phyloP scores from a whole-genome alignment of 2,797 vertebrate genomes.

The Onychomys arenicola region DNA sequence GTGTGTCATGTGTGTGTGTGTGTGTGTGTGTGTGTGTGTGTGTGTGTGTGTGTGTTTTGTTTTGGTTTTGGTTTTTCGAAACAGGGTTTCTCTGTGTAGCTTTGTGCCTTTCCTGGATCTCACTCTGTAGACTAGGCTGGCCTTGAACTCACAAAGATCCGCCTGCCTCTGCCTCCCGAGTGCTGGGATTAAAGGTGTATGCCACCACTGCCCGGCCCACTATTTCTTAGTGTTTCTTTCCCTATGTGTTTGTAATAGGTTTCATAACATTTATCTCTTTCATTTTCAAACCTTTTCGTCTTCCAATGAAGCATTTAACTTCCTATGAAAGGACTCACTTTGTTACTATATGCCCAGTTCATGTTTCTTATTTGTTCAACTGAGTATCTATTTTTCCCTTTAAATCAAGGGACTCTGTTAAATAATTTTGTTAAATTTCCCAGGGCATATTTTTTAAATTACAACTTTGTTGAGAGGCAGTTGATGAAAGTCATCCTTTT shows the following conservation, averaged over 20 bases:
- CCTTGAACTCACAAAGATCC: too few relatives aligned
- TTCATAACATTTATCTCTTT: not conserved
- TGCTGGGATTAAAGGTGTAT: too few relatives aligned
- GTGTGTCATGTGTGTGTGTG: too few relatives aligned
- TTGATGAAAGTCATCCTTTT: not conserved
- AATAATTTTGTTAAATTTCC: not conserved
- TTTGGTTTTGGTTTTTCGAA: too few relatives aligned
- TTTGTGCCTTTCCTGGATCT: too few relatives aligned
- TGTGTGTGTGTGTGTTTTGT: too few relatives aligned
- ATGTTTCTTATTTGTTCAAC: not conserved
- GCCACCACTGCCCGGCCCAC: too few relatives aligned
- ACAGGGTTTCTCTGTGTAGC: too few relatives aligned
- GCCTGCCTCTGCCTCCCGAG: too few relatives aligned
- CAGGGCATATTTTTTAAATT: not conserved
- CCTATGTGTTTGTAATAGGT: not conserved
- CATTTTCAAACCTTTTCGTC: not conserved
- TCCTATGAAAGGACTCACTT: not conserved
- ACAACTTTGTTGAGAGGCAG: not conserved
- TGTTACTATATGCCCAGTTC: not conserved
- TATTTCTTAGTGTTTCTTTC: not conserved
- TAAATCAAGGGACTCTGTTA: not conserved
- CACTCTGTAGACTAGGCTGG: too few relatives aligned
- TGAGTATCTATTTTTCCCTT: not conserved
- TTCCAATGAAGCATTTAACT: not conserved
- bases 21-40: too few relatives aligned